Evolutionary conservation across 1,140 invertebrate genomes (phyloP).

Genomic region (Bombus confusus): DNA sequence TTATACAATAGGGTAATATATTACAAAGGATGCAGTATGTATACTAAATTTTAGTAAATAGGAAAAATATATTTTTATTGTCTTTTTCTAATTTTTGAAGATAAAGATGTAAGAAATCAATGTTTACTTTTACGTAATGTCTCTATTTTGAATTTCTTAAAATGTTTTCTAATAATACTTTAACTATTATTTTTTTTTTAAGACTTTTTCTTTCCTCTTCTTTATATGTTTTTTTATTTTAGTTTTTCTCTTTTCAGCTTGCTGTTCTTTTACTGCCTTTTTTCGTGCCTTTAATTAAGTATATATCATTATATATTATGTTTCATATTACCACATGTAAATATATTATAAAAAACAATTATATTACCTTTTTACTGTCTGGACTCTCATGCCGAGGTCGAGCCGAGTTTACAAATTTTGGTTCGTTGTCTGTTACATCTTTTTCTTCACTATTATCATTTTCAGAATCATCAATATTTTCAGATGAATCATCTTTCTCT

Average conservation of each 20-base stretch:
- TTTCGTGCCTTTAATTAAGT: constrained; percentile 86
- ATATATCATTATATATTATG: background rate
- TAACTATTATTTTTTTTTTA: constrained; percentile 69
- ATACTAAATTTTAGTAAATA: background rate
- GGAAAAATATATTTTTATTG: constrained; percentile 21
- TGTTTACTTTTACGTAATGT: background rate
- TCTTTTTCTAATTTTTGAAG: background rate
- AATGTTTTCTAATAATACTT: background rate
- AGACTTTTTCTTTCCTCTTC: constrained; percentile 90
- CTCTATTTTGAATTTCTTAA: background rate
- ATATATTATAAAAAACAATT: background rate
- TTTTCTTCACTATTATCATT: constrained; percentile 81
- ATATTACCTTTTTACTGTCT: constrained; percentile 89
- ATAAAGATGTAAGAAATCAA: background rate
- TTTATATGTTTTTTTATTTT: constrained; percentile 99
- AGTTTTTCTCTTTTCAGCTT: constrained; percentile 94
- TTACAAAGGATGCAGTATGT: background rate
- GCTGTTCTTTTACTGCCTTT: constrained; percentile 92
- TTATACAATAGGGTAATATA: background rate
- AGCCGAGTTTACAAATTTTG: constrained; percentile 86
- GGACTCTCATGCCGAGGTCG: constrained; percentile 94
- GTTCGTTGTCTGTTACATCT: constrained; percentile 79
- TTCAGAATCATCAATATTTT: constrained; percentile 61
- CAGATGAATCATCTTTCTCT: constrained; percentile 80
- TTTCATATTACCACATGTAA: background rate